These are phyloP conservation scores for Meloidogyne exigua DNA, from an alignment of 1,140 invertebrate genomes.

Conservation along the genomic window DNA sequence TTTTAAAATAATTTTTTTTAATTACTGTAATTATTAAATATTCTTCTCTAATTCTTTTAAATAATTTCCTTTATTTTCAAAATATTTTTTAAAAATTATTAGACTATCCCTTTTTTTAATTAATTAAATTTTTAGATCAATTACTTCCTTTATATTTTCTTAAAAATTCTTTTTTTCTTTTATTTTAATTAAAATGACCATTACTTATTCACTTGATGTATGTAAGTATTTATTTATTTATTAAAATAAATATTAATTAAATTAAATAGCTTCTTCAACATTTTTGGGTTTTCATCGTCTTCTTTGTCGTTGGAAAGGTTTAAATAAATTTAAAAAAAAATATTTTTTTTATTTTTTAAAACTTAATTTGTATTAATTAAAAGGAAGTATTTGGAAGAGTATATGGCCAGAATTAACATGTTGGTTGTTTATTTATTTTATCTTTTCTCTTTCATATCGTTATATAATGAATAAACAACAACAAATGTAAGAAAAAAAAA, in stretches of 20 bases:
- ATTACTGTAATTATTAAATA: too few species aligned
- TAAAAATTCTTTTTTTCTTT: background rate
- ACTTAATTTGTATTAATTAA: background rate
- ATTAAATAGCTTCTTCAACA: constrained; percentile 44
- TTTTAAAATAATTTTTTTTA: too few species aligned
- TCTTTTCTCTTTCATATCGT: constrained; percentile 53
- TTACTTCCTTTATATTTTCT: too few species aligned
- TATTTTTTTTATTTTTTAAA: background rate
- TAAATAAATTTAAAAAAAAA: background rate
- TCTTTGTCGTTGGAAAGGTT: constrained; percentile 69
- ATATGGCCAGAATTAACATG: constrained; percentile 61
- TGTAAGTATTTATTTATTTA: background rate
- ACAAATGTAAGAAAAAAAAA: constrained; percentile 43
- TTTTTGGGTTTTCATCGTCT: constrained; percentile 58
- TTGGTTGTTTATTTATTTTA: constrained; percentile 48
- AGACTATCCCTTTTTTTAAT: too few species aligned
- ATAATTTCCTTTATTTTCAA: too few species aligned
- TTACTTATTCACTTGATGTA: constrained; percentile 63
- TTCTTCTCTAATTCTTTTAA: too few species aligned
- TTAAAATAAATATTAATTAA: background rate
- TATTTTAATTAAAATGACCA: constrained; percentile 50
- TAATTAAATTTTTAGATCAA: too few species aligned
- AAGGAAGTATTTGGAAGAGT: constrained; percentile 60
- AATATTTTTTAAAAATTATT: too few species aligned
- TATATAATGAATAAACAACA: constrained; percentile 49